Evolutionary conservation across 2,797 vertebrate species (phyloP), one percentile per base, ranked within the genome.

Genomic region (Eutrigla gurnardus): DNA sequence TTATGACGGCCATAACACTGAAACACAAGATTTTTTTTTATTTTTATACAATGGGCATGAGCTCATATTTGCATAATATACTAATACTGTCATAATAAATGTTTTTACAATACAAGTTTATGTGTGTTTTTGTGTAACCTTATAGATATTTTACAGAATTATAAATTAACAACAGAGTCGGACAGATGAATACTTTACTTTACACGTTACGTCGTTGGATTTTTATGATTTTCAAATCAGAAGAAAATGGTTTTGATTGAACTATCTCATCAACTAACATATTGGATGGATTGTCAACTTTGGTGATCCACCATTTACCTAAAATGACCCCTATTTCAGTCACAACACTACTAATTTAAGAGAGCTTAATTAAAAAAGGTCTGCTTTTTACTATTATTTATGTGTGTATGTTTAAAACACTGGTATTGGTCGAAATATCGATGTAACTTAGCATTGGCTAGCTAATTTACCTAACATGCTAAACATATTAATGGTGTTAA

Each of bases 21-120:
- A 87, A 70, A 69, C 14, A 15, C 66, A 71, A 49, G 35, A 78
- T 75, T 79, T 82, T 83, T 80, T 82, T 83, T 80, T 78, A 76
- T 89, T 91, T 93, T 91, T 84, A 86, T 88, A 87, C 63, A 78
- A 50, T 84, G 74, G 47, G 43, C 60, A 77, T 86, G 84, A 82
- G 82, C 84, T 85, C 37, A 36, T 85, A 65, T 86, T 85, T 93
- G 90, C 91, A 88, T 86, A 67, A 79, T 86, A 70, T 90, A 91
- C 89, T 89, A 91, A 91, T 91, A 86, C 75, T 93, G 89, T 91
- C 84, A 89, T 84, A 93, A 90, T 93, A 94, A 93, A 93, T 68
- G 57, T 93, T 93, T 94, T 82, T 92, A 93, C 67, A 82, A 82
- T 72, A 89, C 15, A 54, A 15, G 45, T 55, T 35, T 72, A 65